These are phyloP conservation scores for Acleris holmiana DNA, from an alignment of 2,888 invertebrate species.

Conservation along the genomic window DNA sequence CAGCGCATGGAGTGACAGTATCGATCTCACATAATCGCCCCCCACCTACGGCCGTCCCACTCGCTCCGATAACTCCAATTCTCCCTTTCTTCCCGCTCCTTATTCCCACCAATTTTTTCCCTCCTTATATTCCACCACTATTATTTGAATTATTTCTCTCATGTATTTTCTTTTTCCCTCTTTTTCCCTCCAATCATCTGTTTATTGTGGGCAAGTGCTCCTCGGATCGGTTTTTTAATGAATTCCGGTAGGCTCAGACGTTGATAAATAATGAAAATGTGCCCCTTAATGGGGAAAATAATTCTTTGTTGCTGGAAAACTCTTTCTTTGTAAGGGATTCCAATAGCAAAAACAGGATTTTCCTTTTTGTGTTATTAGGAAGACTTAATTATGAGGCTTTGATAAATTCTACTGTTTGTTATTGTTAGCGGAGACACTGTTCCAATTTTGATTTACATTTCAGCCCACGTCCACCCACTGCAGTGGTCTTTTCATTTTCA, in stretches of 20 bases:
- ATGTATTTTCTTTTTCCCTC: slow-evolving; percentile 72
- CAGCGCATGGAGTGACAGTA: slow-evolving; percentile 68
- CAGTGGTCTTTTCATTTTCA: too few relatives aligned
- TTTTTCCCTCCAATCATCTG: slow-evolving; percentile 72
- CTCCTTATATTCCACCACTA: slow-evolving; percentile 78
- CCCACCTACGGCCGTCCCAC: slow-evolving; percentile 67
- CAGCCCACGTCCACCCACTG: too few relatives aligned
- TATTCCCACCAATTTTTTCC: slow-evolving; percentile 81
- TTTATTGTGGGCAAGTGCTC: slow-evolving; percentile 78
- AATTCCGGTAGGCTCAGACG: slow-evolving; percentile 60
- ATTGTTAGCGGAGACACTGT: too few relatives aligned
- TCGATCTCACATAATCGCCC: slow-evolving; percentile 80
- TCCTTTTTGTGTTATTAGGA: slow-evolving; percentile 28
- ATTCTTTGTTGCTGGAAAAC: slow-evolving; percentile 36
- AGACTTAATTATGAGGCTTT: slow-evolving; percentile 33
- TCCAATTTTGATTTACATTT: too few relatives aligned
- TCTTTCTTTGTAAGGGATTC: slow-evolving; percentile 39
- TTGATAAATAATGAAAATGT: slow-evolving; percentile 61
- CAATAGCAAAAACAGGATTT: slow-evolving; percentile 33
- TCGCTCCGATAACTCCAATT: slow-evolving; percentile 83
- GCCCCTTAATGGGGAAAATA: slow-evolving; percentile 55
- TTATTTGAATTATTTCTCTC: slow-evolving; percentile 70
- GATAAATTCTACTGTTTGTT: slow-evolving; percentile 32
- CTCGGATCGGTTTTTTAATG: slow-evolving; percentile 75
- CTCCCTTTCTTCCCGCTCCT: slow-evolving; percentile 81